Base-by-base conservation (phyloP, 2,797 vertebrate species). In the Pangasius djambal region DNA sequence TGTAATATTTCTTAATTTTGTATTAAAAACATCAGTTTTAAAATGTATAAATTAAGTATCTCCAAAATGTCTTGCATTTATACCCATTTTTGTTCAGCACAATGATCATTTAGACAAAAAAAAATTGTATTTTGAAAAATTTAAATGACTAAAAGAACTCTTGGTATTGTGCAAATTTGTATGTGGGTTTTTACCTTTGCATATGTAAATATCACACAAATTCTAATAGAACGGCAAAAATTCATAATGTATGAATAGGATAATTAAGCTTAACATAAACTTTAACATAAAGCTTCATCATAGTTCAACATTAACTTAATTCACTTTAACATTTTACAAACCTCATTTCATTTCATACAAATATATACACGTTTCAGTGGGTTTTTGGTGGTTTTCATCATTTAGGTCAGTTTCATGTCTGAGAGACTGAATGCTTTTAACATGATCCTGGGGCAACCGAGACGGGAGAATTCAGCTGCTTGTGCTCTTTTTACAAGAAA, bases 401-500 rank as follows among this genome's bases (percentile, higher is more conserved):
- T 72, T 86, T 75, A 75, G 22, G 25, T 12, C 22, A 57, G 69
- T 34, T 74, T 22, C 74, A 28, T 59, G n/a, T 55, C 85, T 40
- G 18, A 59, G 28, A 88, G 70, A 22, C 67, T 44, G 67, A 81
- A 74, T 13, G 37, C 75, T 70, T 85, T 77, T 31, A 85, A 78
- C 83, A 31, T 85, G 79, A 59, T 72, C 48, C 34, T 59, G 55
- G 8, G 75, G 55, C 37, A 61, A 70, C 15, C 61, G 34, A 55
- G 75, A 72, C 52, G 48, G 28, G 20, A 31, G 61, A 85, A 79
- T 86, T 55, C 37, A 81, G 74, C 61, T 25, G 70, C 85, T 86
- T 15, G 22, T 3, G 25, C 72, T 61, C 74, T 63, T 78, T 77
- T 87, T 63, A 87, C 86, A 78, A 87, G 75, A 69, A 70, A 87